Conservation (phyloP, 2,113 vertebrate genomes). For the rat (Rattus norvegicus) region DNA sequence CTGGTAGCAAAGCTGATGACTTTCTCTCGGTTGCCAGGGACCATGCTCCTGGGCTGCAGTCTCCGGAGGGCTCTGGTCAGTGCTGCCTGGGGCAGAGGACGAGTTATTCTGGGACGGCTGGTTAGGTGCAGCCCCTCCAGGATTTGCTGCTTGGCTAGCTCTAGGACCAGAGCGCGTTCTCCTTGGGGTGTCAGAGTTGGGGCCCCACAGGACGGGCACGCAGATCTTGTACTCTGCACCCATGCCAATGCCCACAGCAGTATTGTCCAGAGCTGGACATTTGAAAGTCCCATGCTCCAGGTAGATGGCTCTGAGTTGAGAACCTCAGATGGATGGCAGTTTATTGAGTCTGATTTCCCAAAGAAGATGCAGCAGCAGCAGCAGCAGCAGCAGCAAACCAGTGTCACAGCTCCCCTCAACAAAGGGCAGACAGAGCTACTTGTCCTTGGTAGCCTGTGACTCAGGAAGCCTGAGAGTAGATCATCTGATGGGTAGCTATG, state of each 20-base stretch:
- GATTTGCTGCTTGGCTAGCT: slow-evolving; percentile 90
- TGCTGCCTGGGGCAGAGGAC: slow-evolving; percentile 58
- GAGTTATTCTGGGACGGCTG: slow-evolving; percentile 62
- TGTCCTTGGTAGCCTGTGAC: slow-evolving; percentile 32
- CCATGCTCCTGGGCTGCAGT: slow-evolving; percentile 82
- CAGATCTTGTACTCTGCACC: slow-evolving; percentile 66
- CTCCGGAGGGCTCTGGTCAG: slow-evolving; percentile 73
- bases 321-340: neutral
- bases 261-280: neutral
- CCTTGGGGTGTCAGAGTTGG: slow-evolving; percentile 67
- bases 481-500: neutral
- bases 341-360: slow-evolving; percentile 49
- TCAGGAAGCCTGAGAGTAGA: slow-evolving; percentile 8
- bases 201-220: slow-evolving; percentile 67
- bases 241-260: slow-evolving; percentile 65
- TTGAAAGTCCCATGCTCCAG: slow-evolving; percentile 62
- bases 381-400: neutral
- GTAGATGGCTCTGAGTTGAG: neutral
- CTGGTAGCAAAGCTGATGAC: slow-evolving; percentile 77
- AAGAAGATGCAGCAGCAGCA: neutral
- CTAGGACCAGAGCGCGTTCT: slow-evolving; percentile 83
- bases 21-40: slow-evolving; percentile 42
- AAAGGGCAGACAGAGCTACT: slow-evolving; percentile 1
- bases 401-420: slow-evolving; percentile 46
- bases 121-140: slow-evolving; percentile 89